Percentiles rank a stretch among this genome's conserved stretches.
phyloP scores from a whole-genome alignment of 2,113 vertebrate genomes.

The Bubalus kerabau region DNA sequence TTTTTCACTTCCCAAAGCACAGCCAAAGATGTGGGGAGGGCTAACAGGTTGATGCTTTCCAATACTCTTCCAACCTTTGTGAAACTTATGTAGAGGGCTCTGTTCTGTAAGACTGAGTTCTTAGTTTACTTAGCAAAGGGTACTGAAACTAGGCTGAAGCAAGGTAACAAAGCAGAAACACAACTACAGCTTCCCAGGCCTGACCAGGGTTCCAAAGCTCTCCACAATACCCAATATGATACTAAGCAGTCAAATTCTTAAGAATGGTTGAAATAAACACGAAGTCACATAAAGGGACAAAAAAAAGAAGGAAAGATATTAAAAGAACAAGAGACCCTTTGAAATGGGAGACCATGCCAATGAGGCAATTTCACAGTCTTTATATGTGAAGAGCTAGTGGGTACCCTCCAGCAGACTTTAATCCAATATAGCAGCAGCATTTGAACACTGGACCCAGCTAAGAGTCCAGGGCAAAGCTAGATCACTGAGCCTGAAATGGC shows the following conservation, averaged over 20 bases:
- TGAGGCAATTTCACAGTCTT: neutral
- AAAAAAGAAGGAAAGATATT: neutral
- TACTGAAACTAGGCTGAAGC: neutral
- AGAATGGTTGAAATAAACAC: neutral
- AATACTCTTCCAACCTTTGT: neutral
- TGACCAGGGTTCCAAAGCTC: neutral
- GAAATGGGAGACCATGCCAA: neutral
- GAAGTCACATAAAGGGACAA: neutral
- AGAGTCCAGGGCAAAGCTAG: neutral
- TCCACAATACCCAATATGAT: neutral
- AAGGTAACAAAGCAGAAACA: neutral
- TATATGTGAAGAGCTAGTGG: neutral
- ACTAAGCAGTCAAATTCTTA: neutral
- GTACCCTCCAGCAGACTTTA: neutral
- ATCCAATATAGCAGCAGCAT: neutral
- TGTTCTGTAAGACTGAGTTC: neutral
- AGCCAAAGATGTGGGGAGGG: neutral
- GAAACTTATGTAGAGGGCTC: neutral
- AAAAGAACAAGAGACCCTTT: neutral
- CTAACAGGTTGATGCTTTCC: neutral
- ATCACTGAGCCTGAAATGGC: neutral
- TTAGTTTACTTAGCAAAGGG: neutral
- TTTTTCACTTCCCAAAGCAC: neutral
- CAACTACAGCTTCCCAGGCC: neutral
- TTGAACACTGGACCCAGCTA: neutral